A percentile compares a stretch with the other conserved stretches of the same genome.
phyloP scores from a whole-genome alignment of 2,113 vertebrate genomes.

The Leptocoma aspasia region DNA sequence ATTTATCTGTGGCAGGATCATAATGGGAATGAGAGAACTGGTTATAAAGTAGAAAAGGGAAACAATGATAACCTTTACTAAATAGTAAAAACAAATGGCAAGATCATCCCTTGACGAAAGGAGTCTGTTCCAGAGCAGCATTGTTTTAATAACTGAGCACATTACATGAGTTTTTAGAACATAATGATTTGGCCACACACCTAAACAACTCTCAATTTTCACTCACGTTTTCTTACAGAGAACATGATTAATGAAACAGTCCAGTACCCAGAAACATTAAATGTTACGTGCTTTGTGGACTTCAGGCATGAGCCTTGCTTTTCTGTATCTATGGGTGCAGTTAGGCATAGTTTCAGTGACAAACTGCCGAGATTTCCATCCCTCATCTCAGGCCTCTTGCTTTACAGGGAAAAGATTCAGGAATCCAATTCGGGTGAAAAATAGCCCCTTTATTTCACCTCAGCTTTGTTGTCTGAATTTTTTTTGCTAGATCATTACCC shows the following conservation, averaged over 20 bases:
- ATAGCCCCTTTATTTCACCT: neutral
- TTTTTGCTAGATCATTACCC: neutral
- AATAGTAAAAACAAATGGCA: neutral
- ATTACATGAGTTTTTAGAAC: neutral
- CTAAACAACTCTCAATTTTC: neutral
- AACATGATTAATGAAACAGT: neutral
- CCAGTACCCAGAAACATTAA: neutral
- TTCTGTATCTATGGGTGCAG: neutral
- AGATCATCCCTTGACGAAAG: neutral
- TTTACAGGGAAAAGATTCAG: neutral
- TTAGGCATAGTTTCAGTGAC: neutral
- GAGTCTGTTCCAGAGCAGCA: neutral
- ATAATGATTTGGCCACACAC: neutral
- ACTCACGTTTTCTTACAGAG: neutral
- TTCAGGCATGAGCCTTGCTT: neutral
- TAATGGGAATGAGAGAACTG: constrained; percentile 40
- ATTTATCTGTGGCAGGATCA: constrained; percentile 47
- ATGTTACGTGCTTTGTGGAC: rapidly evolving
- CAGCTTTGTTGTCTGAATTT: neutral
- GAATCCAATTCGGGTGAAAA: neutral
- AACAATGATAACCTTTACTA: constrained; percentile 16
- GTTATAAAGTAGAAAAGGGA: neutral
- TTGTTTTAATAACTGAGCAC: neutral
- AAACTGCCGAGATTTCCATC: neutral
- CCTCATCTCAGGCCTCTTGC: neutral